Percentiles rank a stretch among this genome's conserved stretches.
Conservation (phyloP, 2,113 vertebrate species). For the Salvator merianae region DNA sequence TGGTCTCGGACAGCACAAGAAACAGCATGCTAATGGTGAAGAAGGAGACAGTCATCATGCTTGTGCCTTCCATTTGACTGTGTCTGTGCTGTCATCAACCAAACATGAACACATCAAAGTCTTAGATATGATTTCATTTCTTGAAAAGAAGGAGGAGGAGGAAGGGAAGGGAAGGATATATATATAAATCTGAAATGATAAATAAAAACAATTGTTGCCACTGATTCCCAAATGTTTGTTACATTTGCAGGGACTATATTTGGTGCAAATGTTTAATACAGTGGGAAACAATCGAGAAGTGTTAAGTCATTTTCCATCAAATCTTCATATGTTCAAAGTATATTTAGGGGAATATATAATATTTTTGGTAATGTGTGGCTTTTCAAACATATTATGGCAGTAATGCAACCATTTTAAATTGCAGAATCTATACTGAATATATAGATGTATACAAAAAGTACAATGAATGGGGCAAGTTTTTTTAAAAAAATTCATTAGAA, state of each 20-base stretch:
- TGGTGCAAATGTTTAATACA: neutral
- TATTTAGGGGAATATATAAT: neutral
- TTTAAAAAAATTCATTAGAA: constrained; percentile 21
- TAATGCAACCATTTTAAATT: constrained; percentile 28
- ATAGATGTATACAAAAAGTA: neutral
- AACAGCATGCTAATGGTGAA: too few relatives aligned
- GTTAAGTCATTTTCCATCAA: neutral
- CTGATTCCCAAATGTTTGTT: neutral
- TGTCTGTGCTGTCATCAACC: too few relatives aligned
- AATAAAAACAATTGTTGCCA: neutral
- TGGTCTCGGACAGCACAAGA: too few relatives aligned
- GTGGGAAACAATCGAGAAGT: neutral
- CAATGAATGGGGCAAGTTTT: neutral
- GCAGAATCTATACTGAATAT: constrained; percentile 36
- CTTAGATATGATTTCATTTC: neutral
- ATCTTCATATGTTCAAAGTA: neutral
- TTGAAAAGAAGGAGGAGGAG: neutral
- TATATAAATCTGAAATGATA: neutral
- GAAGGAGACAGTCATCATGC: too few relatives aligned
- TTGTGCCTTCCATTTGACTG: too few relatives aligned
- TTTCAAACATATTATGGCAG: constrained; percentile 31
- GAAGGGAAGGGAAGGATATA: too few relatives aligned
- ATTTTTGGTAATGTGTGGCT: constrained; percentile 18
- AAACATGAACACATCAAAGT: neutral
- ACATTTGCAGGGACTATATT: neutral